Evolutionary conservation across 2,113 vertebrate genomes (phyloP).

Genomic region (Lichenostomus cassidix): DNA sequence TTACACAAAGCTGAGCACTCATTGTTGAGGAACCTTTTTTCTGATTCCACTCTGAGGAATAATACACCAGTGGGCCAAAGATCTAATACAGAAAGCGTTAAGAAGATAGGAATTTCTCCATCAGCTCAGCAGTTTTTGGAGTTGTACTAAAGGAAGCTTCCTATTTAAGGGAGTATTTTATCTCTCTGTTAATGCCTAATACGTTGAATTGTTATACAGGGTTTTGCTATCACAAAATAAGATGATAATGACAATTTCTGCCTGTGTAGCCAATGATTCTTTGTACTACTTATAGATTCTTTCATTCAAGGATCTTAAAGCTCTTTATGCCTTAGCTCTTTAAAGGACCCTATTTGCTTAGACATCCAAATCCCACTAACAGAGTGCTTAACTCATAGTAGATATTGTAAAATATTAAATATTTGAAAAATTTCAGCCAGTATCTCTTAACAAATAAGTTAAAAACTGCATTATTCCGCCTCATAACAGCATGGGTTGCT

Average conservation of each 20-base stretch:
- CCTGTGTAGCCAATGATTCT: slow-evolving; percentile 19
- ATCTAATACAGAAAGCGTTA: slow-evolving; percentile 29
- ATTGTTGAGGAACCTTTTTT: neutral
- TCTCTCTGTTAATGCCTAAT: slow-evolving; percentile 41
- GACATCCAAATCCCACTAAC: neutral
- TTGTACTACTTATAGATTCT: slow-evolving; percentile 36
- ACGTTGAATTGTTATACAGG: slow-evolving; percentile 27
- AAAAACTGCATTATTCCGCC: neutral
- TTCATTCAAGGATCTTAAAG: slow-evolving; percentile 43
- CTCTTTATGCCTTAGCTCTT: slow-evolving; percentile 26
- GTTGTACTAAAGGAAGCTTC: neutral
- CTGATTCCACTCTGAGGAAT: neutral
- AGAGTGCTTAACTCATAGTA: neutral
- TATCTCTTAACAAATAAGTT: neutral
- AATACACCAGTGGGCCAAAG: slow-evolving; percentile 24
- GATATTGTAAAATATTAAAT: neutral
- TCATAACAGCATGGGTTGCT: neutral
- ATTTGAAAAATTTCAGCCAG: neutral
- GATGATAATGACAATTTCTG: slow-evolving; percentile 29
- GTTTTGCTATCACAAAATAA: slow-evolving; percentile 48
- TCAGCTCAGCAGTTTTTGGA: slow-evolving; percentile 40
- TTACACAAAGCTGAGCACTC: neutral
- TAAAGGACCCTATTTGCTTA: slow-evolving; percentile 20
- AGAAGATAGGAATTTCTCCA: slow-evolving; percentile 46
- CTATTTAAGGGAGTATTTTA: slow-evolving; percentile 47